phyloP scores from a whole-genome alignment of 2,888 invertebrate species.

The Aphelenchoides bicaudatus region DNA sequence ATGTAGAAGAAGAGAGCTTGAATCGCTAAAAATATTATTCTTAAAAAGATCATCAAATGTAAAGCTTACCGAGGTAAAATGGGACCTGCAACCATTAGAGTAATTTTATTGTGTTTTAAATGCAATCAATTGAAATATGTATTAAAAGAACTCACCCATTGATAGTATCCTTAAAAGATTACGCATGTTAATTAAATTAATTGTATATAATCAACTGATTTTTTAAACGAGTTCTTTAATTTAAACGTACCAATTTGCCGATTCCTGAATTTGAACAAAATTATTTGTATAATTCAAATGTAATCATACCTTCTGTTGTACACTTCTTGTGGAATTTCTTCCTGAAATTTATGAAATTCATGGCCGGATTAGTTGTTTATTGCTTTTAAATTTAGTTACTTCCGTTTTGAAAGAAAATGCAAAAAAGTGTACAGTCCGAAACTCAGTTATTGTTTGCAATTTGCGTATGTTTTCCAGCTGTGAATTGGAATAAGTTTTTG shows the following conservation, averaged over 20 bases:
- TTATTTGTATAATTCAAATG: too few relatives aligned
- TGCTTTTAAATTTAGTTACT: too few relatives aligned
- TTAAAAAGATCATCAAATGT: too few relatives aligned
- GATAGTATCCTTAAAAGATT: too few relatives aligned
- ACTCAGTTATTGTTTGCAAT: too few relatives aligned
- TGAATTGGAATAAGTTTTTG: too few relatives aligned
- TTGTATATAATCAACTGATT: neutral
- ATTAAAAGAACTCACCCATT: slow-evolving; percentile 44
- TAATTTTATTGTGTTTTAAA: neutral
- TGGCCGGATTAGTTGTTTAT: neutral
- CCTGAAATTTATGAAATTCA: slow-evolving; percentile 29
- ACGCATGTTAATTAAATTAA: too few relatives aligned
- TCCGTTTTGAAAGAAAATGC: too few relatives aligned
- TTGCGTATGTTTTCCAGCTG: too few relatives aligned
- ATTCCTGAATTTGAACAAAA: too few relatives aligned
- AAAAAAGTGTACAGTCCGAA: too few relatives aligned
- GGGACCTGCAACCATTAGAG: neutral
- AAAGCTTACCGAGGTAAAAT: neutral
- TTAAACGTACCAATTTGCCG: slow-evolving; percentile 61
- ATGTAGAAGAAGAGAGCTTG: slow-evolving; percentile 60
- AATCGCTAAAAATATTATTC: slow-evolving; percentile 60
- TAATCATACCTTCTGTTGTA: too few relatives aligned
- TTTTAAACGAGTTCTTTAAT: slow-evolving; percentile 41
- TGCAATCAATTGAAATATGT: neutral
- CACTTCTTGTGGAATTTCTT: slow-evolving; percentile 60